These are phyloP conservation scores for Drosophila aldrichi DNA, from an alignment of 2,888 invertebrate species.

Conservation along the genomic window DNA sequence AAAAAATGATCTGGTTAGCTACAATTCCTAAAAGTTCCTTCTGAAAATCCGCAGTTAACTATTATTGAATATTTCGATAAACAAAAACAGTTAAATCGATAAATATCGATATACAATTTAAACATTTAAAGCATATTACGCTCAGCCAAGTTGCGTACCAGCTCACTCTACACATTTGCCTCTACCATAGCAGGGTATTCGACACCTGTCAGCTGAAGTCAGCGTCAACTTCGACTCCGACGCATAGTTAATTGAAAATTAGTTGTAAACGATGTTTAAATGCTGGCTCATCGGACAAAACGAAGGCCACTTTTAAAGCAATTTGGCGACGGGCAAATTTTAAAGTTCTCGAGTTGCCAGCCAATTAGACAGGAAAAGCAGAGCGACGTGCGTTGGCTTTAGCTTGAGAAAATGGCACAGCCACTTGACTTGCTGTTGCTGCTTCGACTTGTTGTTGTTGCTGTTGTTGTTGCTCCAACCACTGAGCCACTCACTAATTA, in stretches of 20 bases:
- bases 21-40: not conserved
- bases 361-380: slow-evolving; percentile 63
- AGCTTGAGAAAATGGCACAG: slow-evolving; percentile 76
- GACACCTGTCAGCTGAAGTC: no score
- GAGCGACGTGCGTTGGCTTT: slow-evolving; percentile 49
- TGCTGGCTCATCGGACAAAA: slow-evolving; percentile 30
- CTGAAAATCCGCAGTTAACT: rapidly evolving
- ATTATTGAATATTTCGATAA: not conserved
- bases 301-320: slow-evolving; percentile 21
- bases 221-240: not conserved
- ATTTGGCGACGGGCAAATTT: slow-evolving; percentile 26
- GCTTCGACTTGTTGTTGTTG: slow-evolving; percentile 16
- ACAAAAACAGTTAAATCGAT: not conserved
- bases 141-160: not conserved
- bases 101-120: not conserved
- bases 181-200: not conserved
- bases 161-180: not conserved
- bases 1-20: not conserved
- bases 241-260: slow-evolving; percentile 28
- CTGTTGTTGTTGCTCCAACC: slow-evolving; percentile 46
- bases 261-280: slow-evolving; percentile 39
- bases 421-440: slow-evolving; percentile 69
- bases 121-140: not conserved
- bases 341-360: slow-evolving; percentile 39
- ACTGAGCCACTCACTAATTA: slow-evolving; percentile 77